Conservation (phyloP, 1,140 invertebrate genomes). For the Papilio helenus region DNA sequence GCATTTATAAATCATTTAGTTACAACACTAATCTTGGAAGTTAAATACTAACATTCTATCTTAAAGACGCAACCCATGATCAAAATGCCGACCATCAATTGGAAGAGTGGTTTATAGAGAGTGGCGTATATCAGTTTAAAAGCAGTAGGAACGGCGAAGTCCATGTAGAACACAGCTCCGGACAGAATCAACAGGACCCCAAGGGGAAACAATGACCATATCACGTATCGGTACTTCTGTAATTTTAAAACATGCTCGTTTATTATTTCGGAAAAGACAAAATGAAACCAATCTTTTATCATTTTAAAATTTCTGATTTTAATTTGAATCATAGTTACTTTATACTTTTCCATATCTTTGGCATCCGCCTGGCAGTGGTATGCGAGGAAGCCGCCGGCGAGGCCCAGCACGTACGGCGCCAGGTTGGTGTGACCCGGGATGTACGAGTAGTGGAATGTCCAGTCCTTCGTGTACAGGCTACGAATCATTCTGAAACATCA, state of each 20-base stretch:
- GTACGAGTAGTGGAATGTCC: slow-evolving; percentile 71
- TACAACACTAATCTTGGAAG: neutral
- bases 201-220: slow-evolving; percentile 61
- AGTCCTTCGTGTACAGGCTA: slow-evolving; percentile 57
- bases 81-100: slow-evolving; percentile 51
- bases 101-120: slow-evolving; percentile 66
- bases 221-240: slow-evolving; percentile 61
- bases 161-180: slow-evolving; percentile 63
- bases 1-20: no score
- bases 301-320: no score
- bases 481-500: slow-evolving; percentile 58
- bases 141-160: slow-evolving; percentile 43
- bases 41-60: slow-evolving; percentile 58
- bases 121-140: slow-evolving; percentile 61
- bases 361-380: slow-evolving; percentile 68
- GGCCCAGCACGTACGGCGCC: slow-evolving; percentile 67
- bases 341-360: slow-evolving; percentile 59
- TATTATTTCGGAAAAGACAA: neutral
- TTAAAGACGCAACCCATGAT: slow-evolving; percentile 64
- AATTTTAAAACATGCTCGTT: slow-evolving; percentile 41
- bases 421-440: slow-evolving; percentile 69
- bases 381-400: slow-evolving; percentile 65
- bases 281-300: neutral
- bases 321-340: no score
- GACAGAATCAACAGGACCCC: slow-evolving; percentile 63